phyloP scores from a whole-genome alignment of 2,888 invertebrate genomes.

The Eupithecia vulgata region DNA sequence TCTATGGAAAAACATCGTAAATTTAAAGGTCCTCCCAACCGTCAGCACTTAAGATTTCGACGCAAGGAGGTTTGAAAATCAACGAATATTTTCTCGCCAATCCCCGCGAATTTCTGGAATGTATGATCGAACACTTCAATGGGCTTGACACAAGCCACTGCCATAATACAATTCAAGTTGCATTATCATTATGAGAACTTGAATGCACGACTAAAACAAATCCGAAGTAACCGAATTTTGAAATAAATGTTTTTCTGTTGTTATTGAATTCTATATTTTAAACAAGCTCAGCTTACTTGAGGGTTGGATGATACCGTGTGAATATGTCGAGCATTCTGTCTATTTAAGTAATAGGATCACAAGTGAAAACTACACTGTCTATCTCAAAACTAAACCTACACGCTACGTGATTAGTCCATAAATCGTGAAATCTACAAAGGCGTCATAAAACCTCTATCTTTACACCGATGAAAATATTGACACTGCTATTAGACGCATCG shows the following conservation, averaged over 20 bases:
- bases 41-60: no score
- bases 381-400: background rate
- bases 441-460: background rate
- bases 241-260: background rate
- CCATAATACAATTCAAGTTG: no score
- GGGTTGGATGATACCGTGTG: background rate
- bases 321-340: background rate
- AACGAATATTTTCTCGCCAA: no score
- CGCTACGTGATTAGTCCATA: background rate
- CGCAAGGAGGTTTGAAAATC: no score
- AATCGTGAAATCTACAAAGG: background rate
- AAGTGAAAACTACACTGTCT: background rate
- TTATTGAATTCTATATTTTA: background rate
- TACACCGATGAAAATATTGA: constrained; percentile 6
- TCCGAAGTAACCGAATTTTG: background rate
- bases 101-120: no score
- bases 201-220: background rate
- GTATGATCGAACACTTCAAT: no score
- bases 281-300: background rate
- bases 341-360: background rate
- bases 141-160: no score
- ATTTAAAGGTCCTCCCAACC: no score
- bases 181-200: background rate
- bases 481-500: background rate
- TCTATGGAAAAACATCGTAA: no score